Evolutionary conservation across 2,113 vertebrate genomes (phyloP).

Genomic region (Falco punctatus): DNA sequence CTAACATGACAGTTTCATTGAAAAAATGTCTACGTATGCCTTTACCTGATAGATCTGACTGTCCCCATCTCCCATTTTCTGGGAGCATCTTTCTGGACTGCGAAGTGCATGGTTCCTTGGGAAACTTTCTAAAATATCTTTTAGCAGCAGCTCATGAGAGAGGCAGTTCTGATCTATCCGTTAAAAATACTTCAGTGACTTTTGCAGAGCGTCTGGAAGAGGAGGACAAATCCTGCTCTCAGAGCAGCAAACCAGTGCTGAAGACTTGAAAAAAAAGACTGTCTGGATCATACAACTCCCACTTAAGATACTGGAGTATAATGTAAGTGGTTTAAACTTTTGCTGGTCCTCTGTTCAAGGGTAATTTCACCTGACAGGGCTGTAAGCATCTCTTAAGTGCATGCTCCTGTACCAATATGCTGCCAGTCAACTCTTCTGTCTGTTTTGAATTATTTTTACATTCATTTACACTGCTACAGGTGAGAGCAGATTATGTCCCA

Average conservation of each 20-base stretch:
- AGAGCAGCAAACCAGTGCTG: not conserved
- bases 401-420: not conserved
- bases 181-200: not conserved
- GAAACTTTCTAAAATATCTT: not conserved
- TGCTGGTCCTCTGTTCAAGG: not conserved
- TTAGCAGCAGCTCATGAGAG: not conserved
- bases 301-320: not conserved
- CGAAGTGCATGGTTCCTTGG: not conserved
- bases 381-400: not conserved
- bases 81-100: not conserved
- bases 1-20: not conserved
- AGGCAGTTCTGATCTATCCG: not conserved
- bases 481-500: not conserved
- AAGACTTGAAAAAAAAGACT: not conserved
- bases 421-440: not conserved
- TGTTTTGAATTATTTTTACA: not conserved
- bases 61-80: not conserved
- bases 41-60: not conserved
- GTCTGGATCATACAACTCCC: not conserved
- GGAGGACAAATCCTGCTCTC: not conserved
- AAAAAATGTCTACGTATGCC: not conserved
- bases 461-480: conserved; percentile 6
- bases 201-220: not conserved
- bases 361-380: not conserved
- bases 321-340: not conserved